These are phyloP conservation scores for Euplexia lucipara DNA, from an alignment of 2,888 invertebrate genomes.

Conservation along the genomic window DNA sequence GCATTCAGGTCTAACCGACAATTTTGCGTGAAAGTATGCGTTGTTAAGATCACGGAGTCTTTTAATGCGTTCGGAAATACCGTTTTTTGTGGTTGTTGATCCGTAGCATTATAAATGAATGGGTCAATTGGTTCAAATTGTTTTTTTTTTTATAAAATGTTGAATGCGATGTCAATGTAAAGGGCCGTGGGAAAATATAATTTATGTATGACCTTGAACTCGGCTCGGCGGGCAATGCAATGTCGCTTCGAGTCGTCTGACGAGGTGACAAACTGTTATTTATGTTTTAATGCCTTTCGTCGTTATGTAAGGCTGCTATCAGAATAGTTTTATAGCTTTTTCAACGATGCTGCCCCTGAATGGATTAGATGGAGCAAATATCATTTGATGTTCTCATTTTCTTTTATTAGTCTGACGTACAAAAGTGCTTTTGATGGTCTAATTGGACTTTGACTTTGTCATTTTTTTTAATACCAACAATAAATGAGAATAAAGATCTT, in stretches of 20 bases:
- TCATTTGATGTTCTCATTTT: too few species aligned
- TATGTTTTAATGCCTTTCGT: slow-evolving; percentile 27
- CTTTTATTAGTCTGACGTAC: too few species aligned
- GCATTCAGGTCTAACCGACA: slow-evolving; percentile 52
- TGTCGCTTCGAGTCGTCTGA: slow-evolving; percentile 33
- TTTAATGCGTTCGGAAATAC: slow-evolving; percentile 57
- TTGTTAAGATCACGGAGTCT: slow-evolving; percentile 53
- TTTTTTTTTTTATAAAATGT: slow-evolving; percentile 29
- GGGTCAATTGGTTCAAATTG: slow-evolving; percentile 38
- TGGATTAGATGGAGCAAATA: neutral
- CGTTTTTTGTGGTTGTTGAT: slow-evolving; percentile 43
- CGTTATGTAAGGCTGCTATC: slow-evolving; percentile 29
- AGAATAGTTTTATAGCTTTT: neutral
- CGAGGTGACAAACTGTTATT: slow-evolving; percentile 47
- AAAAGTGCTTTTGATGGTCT: too few species aligned
- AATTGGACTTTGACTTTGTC: too few species aligned
- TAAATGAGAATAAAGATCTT: neutral
- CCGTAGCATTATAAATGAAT: slow-evolving; percentile 34
- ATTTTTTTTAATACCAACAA: too few species aligned
- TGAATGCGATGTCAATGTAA: slow-evolving; percentile 45
- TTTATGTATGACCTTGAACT: slow-evolving; percentile 58
- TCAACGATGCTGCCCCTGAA: neutral
- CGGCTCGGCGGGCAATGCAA: slow-evolving; percentile 10
- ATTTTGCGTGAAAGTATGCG: slow-evolving; percentile 76
- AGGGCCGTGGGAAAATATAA: slow-evolving; percentile 63